These are phyloP conservation scores for Bombus cullumanus DNA, from an alignment of 1,140 invertebrate species.

Conservation along the genomic window DNA sequence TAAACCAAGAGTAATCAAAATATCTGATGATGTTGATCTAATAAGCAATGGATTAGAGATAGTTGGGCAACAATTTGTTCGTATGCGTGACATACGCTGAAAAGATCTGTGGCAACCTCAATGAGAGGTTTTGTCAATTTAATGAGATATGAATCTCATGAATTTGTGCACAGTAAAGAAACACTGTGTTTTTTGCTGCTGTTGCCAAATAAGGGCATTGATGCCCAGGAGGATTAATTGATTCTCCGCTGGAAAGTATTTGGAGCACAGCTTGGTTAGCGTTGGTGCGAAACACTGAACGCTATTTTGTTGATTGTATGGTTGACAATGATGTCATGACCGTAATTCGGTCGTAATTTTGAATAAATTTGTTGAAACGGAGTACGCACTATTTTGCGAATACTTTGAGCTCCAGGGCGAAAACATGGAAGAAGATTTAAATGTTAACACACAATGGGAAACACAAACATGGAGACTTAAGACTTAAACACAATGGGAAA, in stretches of 20 bases:
- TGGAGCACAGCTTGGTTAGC: conserved; percentile 75
- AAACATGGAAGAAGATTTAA: conserved; percentile 31
- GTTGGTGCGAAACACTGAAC: conserved; percentile 73
- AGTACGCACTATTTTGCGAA: conserved; percentile 53
- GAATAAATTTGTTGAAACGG: conserved; percentile 59
- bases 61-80: conserved; percentile 76
- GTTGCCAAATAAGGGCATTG: conserved; percentile 63
- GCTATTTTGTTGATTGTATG: conserved; percentile 67
- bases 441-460: conserved; percentile 40
- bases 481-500: conserved; percentile 56
- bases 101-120: conserved; percentile 51
- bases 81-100: conserved; percentile 81
- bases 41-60: conserved; percentile 69
- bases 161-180: conserved; percentile 75
- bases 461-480: conserved; percentile 52
- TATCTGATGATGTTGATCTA: conserved; percentile 68
- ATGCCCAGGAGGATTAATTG: conserved; percentile 31
- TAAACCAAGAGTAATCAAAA: conserved; percentile 75
- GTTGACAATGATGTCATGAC: conserved; percentile 31
- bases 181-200: conserved; percentile 76
- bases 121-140: conserved; percentile 58
- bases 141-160: conserved; percentile 82
- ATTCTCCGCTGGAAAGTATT: conserved; percentile 53
- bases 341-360: conserved; percentile 35
- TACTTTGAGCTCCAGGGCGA: conserved; percentile 23